These are phyloP conservation scores for Oceanodroma tethys DNA, from an alignment of 2,113 vertebrate genomes.

Conservation along the genomic window DNA sequence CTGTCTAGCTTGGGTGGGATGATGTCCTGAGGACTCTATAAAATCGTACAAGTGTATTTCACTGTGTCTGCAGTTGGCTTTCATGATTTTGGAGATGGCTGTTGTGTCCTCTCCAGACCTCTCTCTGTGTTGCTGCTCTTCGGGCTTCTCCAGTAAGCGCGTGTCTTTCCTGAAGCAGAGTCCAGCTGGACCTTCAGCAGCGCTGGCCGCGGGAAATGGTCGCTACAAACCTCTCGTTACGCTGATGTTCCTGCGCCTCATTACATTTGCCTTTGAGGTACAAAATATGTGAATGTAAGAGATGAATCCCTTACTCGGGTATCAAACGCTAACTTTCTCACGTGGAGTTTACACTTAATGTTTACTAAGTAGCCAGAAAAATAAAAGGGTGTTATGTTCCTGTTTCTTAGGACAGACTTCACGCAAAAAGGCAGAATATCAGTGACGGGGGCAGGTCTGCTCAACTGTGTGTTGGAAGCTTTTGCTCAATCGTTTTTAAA, in stretches of 20 bases:
- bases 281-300: fast-evolving
- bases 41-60: fast-evolving
- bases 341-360: fast-evolving
- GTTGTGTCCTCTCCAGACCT: background rate
- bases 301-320: fast-evolving
- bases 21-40: background rate
- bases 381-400: background rate
- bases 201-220: fast-evolving
- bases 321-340: fast-evolving
- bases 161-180: fast-evolving
- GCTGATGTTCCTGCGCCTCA: fast-evolving
- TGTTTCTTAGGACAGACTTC: slow-evolving; percentile 19
- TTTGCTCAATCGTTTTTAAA: slow-evolving; percentile 39
- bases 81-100: fast-evolving
- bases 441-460: slow-evolving; percentile 26
- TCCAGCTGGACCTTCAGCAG: fast-evolving
- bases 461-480: slow-evolving; percentile 22
- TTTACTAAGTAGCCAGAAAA: background rate
- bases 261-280: fast-evolving
- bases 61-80: background rate
- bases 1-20: fast-evolving
- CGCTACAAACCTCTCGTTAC: fast-evolving
- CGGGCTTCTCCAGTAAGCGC: fast-evolving
- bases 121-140: no score
- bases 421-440: slow-evolving; percentile 10